These are phyloP conservation scores for Torymus tubicola DNA, from an alignment of 2,888 invertebrate genomes.

Conservation along the genomic window DNA sequence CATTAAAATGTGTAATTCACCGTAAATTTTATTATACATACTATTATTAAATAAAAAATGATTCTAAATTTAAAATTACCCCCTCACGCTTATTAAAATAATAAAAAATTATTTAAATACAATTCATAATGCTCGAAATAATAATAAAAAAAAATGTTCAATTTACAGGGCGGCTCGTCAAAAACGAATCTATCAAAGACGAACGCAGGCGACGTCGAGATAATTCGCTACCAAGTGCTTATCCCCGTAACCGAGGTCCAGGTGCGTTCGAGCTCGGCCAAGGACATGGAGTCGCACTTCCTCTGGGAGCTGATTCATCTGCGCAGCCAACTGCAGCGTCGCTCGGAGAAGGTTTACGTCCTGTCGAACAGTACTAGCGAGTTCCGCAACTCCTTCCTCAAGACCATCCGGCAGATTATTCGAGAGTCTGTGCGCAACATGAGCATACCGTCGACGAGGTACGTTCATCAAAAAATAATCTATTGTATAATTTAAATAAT, in stretches of 20 bases:
- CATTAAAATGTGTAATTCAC: not conserved
- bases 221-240: slow-evolving; percentile 96
- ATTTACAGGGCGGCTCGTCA: slow-evolving; percentile 87
- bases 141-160: not conserved
- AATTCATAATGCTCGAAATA: too few species aligned
- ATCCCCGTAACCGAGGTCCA: slow-evolving; percentile 98
- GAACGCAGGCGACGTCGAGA: slow-evolving; percentile 92
- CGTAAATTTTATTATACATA: too few species aligned
- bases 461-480: not conserved
- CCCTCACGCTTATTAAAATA: not conserved
- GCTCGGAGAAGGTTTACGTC: slow-evolving; percentile 97
- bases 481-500: too few species aligned
- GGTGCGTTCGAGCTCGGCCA: slow-evolving; percentile 94
- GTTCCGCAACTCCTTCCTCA: slow-evolving; percentile 97
- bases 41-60: too few species aligned
- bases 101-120: not conserved
- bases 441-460: slow-evolving; percentile 90
- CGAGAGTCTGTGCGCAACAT: slow-evolving; percentile 97
- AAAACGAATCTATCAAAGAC: slow-evolving; percentile 86
- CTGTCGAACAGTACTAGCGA: slow-evolving; percentile 97
- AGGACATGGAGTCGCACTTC: slow-evolving; percentile 97
- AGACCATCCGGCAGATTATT: slow-evolving; percentile 97
- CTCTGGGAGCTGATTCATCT: slow-evolving; percentile 98
- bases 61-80: too few species aligned
- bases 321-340: slow-evolving; percentile 93